phyloP scores from a whole-genome alignment of 1,140 invertebrate genomes.

The Gryllus bimaculatus region DNA sequence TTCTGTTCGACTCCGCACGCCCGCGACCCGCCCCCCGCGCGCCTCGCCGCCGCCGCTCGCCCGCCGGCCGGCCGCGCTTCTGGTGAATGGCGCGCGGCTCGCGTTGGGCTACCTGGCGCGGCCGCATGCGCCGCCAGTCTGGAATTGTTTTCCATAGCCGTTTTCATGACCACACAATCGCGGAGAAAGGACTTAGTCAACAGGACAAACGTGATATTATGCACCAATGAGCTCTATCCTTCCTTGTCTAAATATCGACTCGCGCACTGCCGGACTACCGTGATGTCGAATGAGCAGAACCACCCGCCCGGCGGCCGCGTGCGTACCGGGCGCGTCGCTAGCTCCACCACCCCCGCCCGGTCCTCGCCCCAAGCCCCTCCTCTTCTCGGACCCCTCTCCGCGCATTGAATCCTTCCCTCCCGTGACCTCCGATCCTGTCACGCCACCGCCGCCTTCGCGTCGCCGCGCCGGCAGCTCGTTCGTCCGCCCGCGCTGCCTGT shows the following conservation, averaged over 20 bases:
- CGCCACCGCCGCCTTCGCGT: background rate
- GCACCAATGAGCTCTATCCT: slow-evolving; percentile 3
- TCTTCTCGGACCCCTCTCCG: no score
- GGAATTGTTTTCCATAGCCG: background rate
- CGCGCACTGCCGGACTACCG: background rate
- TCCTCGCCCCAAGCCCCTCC: background rate
- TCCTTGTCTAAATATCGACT: background rate
- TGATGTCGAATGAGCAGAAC: slow-evolving; percentile 3
- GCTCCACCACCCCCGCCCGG: no score
- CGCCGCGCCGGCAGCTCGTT: background rate
- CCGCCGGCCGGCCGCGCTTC: no score
- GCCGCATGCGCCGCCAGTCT: background rate
- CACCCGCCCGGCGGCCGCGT: background rate
- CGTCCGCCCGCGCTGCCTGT: no score
- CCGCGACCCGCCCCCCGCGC: no score
- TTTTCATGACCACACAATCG: background rate
- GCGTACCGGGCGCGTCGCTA: background rate
- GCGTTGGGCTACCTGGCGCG: background rate
- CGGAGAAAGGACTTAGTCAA: slow-evolving; percentile 3
- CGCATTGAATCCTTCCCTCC: background rate
- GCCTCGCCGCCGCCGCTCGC: no score
- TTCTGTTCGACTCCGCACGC: background rate
- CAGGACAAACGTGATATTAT: background rate
- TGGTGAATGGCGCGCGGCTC: background rate
- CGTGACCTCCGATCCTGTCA: background rate